A percentile compares a stretch with the other conserved stretches of the same genome.
phyloP scores from a whole-genome alignment of 1,140 invertebrate genomes.

The Magallana ariakensis region DNA sequence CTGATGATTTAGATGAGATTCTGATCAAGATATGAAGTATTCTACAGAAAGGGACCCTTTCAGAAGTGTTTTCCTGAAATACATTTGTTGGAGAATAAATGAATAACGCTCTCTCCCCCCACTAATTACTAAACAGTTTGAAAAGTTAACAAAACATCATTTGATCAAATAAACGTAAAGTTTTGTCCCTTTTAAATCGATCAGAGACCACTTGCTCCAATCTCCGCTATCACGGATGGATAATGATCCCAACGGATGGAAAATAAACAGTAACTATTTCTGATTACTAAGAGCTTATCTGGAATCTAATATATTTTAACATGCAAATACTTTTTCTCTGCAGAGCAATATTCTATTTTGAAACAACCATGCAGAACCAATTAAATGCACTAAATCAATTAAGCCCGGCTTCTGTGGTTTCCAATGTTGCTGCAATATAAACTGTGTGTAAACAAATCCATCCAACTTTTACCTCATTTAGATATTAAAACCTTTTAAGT shows the following conservation, averaged over 20 bases:
- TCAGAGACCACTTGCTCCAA: background rate
- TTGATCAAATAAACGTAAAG: background rate
- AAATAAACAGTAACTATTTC: constrained; percentile 6
- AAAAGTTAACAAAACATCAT: background rate
- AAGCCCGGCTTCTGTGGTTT: constrained; percentile 4
- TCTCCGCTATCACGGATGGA: background rate
- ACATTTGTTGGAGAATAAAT: too few species aligned
- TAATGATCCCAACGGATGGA: background rate
- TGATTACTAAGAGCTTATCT: constrained; percentile 23
- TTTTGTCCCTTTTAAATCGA: background rate
- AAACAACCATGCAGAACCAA: constrained; percentile 30
- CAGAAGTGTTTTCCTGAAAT: background rate
- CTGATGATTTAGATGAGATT: background rate
- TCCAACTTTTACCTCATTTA: constrained; percentile 18
- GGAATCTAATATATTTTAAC: constrained; percentile 35
- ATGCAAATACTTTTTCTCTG: constrained; percentile 32
- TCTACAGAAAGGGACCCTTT: background rate
- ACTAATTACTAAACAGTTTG: too few species aligned
- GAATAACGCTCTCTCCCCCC: too few species aligned
- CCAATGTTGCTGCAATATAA: constrained; percentile 12
- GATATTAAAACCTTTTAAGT: constrained; percentile 28
- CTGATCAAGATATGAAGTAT: constrained; percentile 6
- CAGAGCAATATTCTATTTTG: constrained; percentile 35
- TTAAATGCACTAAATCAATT: constrained; percentile 25
- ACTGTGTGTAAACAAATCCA: constrained; percentile 15